Conservation (phyloP, 2,888 invertebrate species). For the Caenorhabditis virilis region DNA sequence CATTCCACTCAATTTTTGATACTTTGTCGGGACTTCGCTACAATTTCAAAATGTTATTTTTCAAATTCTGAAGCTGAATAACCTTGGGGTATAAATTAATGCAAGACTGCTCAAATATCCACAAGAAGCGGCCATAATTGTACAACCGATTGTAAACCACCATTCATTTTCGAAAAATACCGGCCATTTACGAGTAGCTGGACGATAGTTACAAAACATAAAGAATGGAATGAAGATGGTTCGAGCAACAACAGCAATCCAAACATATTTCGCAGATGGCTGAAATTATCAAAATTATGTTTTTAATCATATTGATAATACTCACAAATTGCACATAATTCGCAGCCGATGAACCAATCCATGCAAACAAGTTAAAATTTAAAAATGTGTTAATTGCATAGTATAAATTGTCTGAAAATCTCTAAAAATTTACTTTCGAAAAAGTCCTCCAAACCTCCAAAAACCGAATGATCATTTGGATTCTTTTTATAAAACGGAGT, state of each 20-base stretch:
- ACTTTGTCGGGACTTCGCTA: conserved; percentile 38
- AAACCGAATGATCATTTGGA: conserved; percentile 24
- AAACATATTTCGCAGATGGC: conserved; percentile 83
- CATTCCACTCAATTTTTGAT: conserved; percentile 50
- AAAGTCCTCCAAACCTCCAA: too few relatives aligned
- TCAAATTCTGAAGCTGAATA: too few relatives aligned
- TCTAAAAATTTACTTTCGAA: too few relatives aligned
- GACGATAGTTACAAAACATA: conserved; percentile 86
- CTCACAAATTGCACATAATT: conserved; percentile 78
- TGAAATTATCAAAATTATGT: conserved; percentile 47
- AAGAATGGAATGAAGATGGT: conserved; percentile 85
- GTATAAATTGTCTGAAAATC: conserved; percentile 59
- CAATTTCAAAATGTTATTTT: too few relatives aligned
- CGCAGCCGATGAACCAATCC: conserved; percentile 86
- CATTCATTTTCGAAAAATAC: conserved; percentile 77
- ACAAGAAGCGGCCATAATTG: conserved; percentile 82
- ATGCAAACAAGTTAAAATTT: conserved; percentile 89
- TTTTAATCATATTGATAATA: not conserved
- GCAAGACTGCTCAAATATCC: conserved; percentile 90
- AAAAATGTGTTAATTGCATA: conserved; percentile 83
- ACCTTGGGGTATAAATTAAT: conserved; percentile 85
- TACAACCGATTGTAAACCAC: conserved; percentile 68
- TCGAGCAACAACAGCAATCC: conserved; percentile 78
- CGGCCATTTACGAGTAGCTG: conserved; percentile 68
- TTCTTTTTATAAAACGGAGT: conserved; percentile 30